phyloP scores from a whole-genome alignment of 2,888 invertebrate species.

The Arge pagana region DNA sequence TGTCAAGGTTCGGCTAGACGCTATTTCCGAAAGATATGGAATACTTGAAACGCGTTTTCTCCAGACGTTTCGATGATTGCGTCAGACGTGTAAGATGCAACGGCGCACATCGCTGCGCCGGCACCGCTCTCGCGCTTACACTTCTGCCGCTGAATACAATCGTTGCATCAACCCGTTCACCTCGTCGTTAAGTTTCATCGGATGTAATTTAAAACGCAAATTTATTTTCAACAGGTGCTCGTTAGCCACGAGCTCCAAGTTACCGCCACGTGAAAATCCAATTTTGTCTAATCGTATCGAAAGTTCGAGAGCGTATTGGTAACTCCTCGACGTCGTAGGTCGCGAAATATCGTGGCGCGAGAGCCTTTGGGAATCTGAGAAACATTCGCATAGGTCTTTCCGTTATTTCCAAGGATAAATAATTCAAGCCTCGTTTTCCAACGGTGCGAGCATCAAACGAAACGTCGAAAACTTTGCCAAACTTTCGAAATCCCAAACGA shows the following conservation, averaged over 20 bases:
- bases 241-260: no score
- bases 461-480: slow-evolving; percentile 12
- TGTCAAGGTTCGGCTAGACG: no score
- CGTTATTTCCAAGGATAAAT: slow-evolving; percentile 16
- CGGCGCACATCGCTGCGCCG: neutral
- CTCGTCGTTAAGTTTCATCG: slow-evolving; percentile 17
- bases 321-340: no score
- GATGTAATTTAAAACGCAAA: slow-evolving; percentile 19
- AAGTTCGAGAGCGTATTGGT: neutral
- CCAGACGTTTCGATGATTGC: neutral
- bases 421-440: slow-evolving; percentile 17
- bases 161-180: slow-evolving; percentile 14
- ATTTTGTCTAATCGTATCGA: slow-evolving; percentile 1
- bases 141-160: slow-evolving; percentile 15
- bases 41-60: no score
- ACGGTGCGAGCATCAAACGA: neutral
- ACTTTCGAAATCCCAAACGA: slow-evolving; percentile 14
- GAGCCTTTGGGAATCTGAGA: neutral
- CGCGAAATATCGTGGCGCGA: neutral
- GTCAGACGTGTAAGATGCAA: neutral
- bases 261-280: neutral
- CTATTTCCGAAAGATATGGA: no score
- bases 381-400: slow-evolving; percentile 14
- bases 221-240: slow-evolving; percentile 15
- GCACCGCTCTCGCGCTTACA: neutral